Evolutionary conservation across 2,113 vertebrate species (phyloP).

Genomic region (Erythrocebus patas): DNA sequence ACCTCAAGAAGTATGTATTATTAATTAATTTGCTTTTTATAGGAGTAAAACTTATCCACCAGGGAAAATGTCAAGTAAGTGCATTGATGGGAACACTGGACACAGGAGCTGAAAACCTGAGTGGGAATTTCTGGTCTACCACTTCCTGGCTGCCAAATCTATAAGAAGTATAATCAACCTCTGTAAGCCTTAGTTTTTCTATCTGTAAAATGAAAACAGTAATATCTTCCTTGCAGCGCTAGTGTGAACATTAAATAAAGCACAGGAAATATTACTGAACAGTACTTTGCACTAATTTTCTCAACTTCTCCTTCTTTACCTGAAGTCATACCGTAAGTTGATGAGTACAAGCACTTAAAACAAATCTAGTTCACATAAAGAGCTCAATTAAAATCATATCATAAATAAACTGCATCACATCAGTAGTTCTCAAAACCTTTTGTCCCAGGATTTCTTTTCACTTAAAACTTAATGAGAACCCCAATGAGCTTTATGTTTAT

Average conservation of each 20-base stretch:
- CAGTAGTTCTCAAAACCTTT: not conserved
- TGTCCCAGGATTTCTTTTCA: not conserved
- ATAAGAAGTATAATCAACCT: not conserved
- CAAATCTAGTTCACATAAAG: not conserved
- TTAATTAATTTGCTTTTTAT: not conserved
- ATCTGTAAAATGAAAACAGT: constrained; percentile 31
- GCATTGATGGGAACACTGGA: not conserved
- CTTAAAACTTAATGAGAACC: not conserved
- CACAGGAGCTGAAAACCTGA: not conserved
- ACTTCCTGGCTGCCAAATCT: not conserved
- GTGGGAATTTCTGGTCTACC: not conserved
- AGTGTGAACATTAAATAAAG: constrained; percentile 1
- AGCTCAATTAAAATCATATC: constrained; percentile 9
- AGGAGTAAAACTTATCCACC: not conserved
- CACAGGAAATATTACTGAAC: not conserved
- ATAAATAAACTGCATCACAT: not conserved
- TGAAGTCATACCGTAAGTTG: not conserved
- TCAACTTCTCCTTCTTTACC: constrained; percentile 13
- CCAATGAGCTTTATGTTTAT: not conserved
- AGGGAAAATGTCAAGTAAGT: constrained; percentile 1
- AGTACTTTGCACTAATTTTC: not conserved
- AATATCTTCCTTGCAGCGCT: not conserved
- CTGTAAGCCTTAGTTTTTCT: not conserved
- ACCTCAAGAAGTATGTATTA: not conserved
- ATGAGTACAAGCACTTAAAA: not conserved